Evolutionary conservation across 2,113 vertebrate genomes (phyloP).

Genomic region (Mionectes macconnelli): DNA sequence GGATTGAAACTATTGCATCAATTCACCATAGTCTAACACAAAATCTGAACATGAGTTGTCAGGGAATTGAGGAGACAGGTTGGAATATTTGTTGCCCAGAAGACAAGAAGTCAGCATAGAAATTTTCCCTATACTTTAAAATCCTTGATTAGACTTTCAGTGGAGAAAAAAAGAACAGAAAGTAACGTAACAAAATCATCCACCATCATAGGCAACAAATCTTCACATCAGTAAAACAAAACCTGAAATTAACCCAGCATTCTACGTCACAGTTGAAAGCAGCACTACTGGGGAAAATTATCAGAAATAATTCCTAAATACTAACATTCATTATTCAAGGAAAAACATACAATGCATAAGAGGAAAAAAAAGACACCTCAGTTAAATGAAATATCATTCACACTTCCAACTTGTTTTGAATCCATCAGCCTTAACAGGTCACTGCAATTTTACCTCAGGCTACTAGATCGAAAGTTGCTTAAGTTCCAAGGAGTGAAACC

Average conservation of each 20-base stretch:
- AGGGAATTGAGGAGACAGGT: neutral
- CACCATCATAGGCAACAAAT: neutral
- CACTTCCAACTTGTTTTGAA: neutral
- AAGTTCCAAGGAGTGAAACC: neutral
- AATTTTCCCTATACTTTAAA: neutral
- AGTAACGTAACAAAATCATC: neutral
- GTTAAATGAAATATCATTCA: neutral
- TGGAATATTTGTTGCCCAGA: neutral
- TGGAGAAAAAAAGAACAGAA: neutral
- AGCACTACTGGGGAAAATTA: neutral
- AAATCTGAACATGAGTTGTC: neutral
- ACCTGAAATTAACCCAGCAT: neutral
- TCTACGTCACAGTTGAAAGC: neutral
- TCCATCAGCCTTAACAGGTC: neutral
- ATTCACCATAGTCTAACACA: neutral
- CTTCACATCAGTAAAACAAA: neutral
- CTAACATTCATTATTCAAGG: neutral
- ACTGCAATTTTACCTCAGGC: neutral
- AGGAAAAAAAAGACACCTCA: neutral
- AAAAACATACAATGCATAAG: neutral
- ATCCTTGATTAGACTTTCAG: neutral
- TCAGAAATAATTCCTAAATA: neutral
- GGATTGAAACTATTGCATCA: neutral
- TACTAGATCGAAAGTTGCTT: neutral
- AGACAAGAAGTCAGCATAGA: neutral